Conservation (phyloP, 2,888 invertebrate species). For the Lochmaea capreae region DNA sequence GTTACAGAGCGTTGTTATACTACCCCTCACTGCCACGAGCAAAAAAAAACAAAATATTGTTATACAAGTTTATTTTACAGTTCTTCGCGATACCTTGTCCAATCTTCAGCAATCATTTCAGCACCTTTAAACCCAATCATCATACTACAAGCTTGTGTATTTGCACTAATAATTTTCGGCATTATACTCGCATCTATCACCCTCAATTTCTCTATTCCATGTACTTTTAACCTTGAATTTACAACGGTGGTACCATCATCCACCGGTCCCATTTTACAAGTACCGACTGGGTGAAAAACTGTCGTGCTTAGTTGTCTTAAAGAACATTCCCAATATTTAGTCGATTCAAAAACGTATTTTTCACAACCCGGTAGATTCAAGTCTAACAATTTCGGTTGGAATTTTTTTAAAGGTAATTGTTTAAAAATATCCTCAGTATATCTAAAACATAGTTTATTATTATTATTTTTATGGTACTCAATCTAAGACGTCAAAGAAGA, state of each 20-base stretch:
- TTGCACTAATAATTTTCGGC: conserved; percentile 75
- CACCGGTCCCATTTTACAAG: conserved; percentile 72
- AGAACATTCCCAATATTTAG: conserved; percentile 69
- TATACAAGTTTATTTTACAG: too few relatives aligned
- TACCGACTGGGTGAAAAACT: conserved; percentile 53
- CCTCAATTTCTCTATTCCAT: conserved; percentile 75
- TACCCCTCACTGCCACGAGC: too few relatives aligned
- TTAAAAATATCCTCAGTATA: conserved; percentile 61
- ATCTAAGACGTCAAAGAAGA: neutral
- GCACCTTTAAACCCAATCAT: too few relatives aligned
- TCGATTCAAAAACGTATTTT: conserved; percentile 60
- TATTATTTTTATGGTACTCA: neutral
- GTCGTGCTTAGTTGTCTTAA: conserved; percentile 54
- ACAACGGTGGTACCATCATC: conserved; percentile 73
- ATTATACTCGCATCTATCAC: conserved; percentile 87
- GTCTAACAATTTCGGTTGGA: conserved; percentile 58
- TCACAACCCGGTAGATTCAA: conserved; percentile 65
- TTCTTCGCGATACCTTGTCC: too few relatives aligned
- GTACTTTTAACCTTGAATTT: conserved; percentile 74
- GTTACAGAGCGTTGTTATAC: too few relatives aligned
- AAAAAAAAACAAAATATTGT: too few relatives aligned
- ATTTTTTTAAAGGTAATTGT: conserved; percentile 62
- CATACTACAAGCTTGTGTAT: conserved; percentile 68
- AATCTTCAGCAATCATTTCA: too few relatives aligned
- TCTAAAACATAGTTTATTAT: conserved; percentile 34